Evolutionary conservation across 2,888 invertebrate genomes (phyloP).

Genomic region (Caenorhabditis drosophilae): DNA sequence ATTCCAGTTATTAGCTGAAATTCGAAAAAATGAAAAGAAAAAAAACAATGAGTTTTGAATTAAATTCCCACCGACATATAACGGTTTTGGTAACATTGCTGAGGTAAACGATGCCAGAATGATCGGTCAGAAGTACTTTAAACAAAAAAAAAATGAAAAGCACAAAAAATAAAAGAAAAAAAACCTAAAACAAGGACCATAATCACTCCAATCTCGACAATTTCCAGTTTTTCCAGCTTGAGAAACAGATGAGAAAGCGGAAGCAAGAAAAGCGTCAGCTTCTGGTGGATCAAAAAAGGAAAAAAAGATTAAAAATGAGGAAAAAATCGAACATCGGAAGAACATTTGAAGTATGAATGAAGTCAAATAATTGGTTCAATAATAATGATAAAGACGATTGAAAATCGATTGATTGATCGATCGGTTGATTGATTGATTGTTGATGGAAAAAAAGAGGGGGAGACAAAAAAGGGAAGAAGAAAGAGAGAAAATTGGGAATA

Average conservation of each 20-base stretch:
- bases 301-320: too few species aligned
- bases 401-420: too few species aligned
- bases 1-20: conserved; percentile 60
- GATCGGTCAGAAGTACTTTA: conserved; percentile 60
- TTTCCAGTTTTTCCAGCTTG: conserved; percentile 58
- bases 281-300: conserved; percentile 26
- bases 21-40: too few species aligned
- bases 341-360: too few species aligned
- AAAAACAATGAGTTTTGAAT: not conserved
- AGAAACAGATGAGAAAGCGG: conserved; percentile 60
- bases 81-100: conserved; percentile 60
- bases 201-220: conserved; percentile 63
- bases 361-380: too few species aligned
- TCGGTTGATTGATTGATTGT: too few species aligned
- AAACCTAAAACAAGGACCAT: conserved; percentile 61
- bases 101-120: conserved; percentile 59
- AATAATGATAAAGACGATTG: too few species aligned
- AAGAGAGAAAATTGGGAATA: too few species aligned
- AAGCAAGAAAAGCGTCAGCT: conserved; percentile 56
- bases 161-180: not conserved
- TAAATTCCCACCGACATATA: conserved; percentile 57
- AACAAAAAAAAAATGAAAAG: conserved; percentile 10
- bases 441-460: too few species aligned
- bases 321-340: too few species aligned
- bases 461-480: too few species aligned